A percentile compares a stretch with the other conserved stretches of the same genome.
phyloP scores from a whole-genome alignment of 2,797 vertebrate species.

The Syngnathus rostellatus region DNA sequence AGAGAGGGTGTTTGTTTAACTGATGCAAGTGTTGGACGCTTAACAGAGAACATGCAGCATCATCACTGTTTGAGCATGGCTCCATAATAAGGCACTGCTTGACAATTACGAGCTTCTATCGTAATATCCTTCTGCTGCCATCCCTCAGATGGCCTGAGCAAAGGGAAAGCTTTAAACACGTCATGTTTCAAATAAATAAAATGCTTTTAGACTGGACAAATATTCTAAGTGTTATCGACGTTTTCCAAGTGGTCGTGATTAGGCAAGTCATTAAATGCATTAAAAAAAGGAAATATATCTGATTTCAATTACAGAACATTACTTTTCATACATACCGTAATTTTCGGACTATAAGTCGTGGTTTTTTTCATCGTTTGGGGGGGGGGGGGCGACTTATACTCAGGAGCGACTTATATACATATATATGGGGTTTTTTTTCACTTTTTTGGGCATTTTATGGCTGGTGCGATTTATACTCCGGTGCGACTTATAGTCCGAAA shows the following conservation, averaged over 20 bases:
- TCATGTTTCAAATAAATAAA: not conserved
- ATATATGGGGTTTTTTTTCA: too few species aligned
- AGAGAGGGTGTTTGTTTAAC: slow-evolving; percentile 24
- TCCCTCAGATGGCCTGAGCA: not conserved
- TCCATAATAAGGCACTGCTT: not conserved
- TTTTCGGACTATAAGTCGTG: too few species aligned
- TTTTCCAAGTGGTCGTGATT: not conserved
- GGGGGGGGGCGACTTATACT: too few species aligned
- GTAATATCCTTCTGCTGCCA: not conserved
- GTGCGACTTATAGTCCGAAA: too few species aligned
- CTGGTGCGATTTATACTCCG: too few species aligned
- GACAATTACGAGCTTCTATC: not conserved
- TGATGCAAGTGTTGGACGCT: slow-evolving; percentile 22
- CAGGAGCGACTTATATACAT: too few species aligned
- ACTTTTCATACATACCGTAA: not conserved
- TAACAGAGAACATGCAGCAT: slow-evolving; percentile 13
- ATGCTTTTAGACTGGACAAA: too few species aligned
- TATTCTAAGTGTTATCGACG: too few species aligned
- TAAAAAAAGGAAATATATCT: not conserved
- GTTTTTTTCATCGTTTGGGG: too few species aligned
- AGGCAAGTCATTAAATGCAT: not conserved
- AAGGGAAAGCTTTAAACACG: not conserved
- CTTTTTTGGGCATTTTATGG: too few species aligned
- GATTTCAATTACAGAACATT: not conserved
- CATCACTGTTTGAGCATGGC: not conserved